Conservation (phyloP, 92 coral and sea anemone species). For the Phenganax marumi region DNA sequence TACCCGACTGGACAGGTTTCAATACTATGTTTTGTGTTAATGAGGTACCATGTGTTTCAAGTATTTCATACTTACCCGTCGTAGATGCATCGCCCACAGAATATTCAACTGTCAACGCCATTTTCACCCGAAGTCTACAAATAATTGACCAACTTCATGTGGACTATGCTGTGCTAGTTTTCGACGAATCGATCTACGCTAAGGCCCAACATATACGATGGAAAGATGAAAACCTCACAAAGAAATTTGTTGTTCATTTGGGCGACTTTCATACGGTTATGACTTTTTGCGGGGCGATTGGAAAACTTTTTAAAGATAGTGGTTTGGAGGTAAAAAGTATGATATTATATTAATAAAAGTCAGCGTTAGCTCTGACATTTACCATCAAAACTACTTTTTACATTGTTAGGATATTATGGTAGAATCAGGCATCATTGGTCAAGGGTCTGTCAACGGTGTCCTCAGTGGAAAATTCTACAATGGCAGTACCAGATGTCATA, state of each 20-base stretch:
- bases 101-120: slow-evolving; percentile 35
- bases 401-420: not conserved
- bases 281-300: slow-evolving; percentile 28
- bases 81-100: slow-evolving; percentile 48
- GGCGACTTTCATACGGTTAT: slow-evolving; percentile 43
- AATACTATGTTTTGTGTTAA: slow-evolving; percentile 37
- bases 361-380: not conserved
- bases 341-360: not conserved
- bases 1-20: slow-evolving; percentile 55
- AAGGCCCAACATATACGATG: slow-evolving; percentile 50
- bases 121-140: slow-evolving; percentile 17
- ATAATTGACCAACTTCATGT: not conserved
- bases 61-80: slow-evolving; percentile 44
- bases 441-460: slow-evolving; percentile 21
- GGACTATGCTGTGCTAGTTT: slow-evolving; percentile 22
- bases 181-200: slow-evolving; percentile 40
- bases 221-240: slow-evolving; percentile 23
- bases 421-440: slow-evolving; percentile 23
- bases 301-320: slow-evolving; percentile 39
- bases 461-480: slow-evolving; percentile 19
- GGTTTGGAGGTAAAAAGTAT: slow-evolving; percentile 36
- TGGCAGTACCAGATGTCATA: slow-evolving; percentile 27
- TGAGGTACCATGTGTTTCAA: slow-evolving; percentile 46
- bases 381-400: not conserved
- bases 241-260: slow-evolving; percentile 30